Evolutionary conservation across 2,113 vertebrate genomes (phyloP).

Genomic region (Bujurquina vittata): DNA sequence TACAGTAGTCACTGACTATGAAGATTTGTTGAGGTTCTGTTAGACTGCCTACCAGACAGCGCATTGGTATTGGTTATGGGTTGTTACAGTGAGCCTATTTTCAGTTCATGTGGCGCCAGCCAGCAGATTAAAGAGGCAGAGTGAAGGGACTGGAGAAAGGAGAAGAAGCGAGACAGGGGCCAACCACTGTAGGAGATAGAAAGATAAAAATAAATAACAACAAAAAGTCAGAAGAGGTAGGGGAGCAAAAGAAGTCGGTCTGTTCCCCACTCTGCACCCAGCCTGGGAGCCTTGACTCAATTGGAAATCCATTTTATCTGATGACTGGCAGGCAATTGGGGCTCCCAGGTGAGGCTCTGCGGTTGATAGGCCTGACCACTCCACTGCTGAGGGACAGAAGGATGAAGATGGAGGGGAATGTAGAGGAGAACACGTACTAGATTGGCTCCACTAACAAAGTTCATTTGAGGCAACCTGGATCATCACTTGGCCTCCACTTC

Average conservation of each 20-base stretch:
- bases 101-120: conserved; percentile 29
- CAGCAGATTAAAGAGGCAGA: conserved; percentile 29
- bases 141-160: conserved; percentile 21
- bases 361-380: conserved; percentile 65
- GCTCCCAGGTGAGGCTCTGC: conserved; percentile 57
- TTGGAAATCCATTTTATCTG: conserved; percentile 78
- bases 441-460: conserved; percentile 43
- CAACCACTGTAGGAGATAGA: conserved; percentile 37
- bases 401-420: conserved; percentile 32
- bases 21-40: conserved; percentile 9
- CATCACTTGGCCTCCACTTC: conserved; percentile 1
- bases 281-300: conserved; percentile 64
- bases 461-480: conserved; percentile 24
- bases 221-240: conserved; percentile 37
- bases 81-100: conserved; percentile 43
- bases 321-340: conserved; percentile 76
- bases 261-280: conserved; percentile 45
- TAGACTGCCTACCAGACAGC: conserved; percentile 11
- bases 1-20: conserved; percentile 13
- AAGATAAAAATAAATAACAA: conserved; percentile 56
- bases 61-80: not conserved
- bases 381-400: conserved; percentile 53
- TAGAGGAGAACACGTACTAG: conserved; percentile 28
- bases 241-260: conserved; percentile 46
- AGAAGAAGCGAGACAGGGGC: conserved; percentile 9